Conservation (phyloP, 2,888 invertebrate genomes). For the Agrilus cyanescens region DNA sequence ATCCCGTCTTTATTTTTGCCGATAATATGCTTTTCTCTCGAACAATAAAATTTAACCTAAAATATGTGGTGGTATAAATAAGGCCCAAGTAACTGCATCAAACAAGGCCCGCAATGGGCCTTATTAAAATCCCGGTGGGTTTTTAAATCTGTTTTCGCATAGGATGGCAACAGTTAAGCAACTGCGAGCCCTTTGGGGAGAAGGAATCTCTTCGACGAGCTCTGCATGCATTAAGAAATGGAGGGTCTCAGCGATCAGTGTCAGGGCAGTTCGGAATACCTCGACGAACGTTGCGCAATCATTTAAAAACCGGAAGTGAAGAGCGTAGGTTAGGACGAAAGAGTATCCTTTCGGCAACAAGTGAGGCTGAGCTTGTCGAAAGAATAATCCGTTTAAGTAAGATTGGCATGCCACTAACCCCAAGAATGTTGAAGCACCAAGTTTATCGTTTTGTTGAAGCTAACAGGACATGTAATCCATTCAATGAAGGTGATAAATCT, state of each 20-base stretch:
- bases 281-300: conserved; percentile 5
- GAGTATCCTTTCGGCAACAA: conserved; percentile 2
- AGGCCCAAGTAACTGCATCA: too few relatives aligned
- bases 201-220: conserved; percentile 1
- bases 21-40: too few relatives aligned
- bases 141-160: background rate
- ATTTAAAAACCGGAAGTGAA: background rate
- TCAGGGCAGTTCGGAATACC: conserved; percentile 4
- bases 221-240: conserved; percentile 3
- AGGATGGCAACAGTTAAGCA: background rate
- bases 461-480: too few relatives aligned
- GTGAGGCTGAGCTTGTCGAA: conserved; percentile 10
- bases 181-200: conserved; percentile 4
- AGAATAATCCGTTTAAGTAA: conserved; percentile 8
- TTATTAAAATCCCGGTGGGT: too few relatives aligned
- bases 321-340: conserved; percentile 3
- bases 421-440: conserved; percentile 4
- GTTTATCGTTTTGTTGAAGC: conserved; percentile 2
- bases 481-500: too few relatives aligned
- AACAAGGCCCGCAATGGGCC: too few relatives aligned
- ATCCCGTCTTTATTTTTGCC: too few relatives aligned
- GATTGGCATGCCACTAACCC: conserved; percentile 6
- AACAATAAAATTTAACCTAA: background rate
- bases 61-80: too few relatives aligned
- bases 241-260: conserved; percentile 4